A percentile compares a stretch with the other conserved stretches of the same genome.
These are phyloP conservation scores for Phrynocephalus vlangalii DNA, from an alignment of 2,797 vertebrate species.

Conservation along the genomic window DNA sequence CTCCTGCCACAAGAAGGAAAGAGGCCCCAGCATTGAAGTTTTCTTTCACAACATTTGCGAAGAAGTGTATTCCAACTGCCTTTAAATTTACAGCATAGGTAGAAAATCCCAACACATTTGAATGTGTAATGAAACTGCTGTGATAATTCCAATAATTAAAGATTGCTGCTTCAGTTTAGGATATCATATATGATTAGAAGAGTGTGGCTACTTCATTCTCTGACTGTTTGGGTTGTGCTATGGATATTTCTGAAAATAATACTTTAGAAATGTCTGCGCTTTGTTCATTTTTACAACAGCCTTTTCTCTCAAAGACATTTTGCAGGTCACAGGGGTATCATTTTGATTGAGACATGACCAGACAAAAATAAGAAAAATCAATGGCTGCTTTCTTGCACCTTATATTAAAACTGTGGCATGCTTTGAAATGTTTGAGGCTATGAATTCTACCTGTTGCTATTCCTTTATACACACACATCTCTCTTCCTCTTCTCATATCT, in stretches of 20 bases:
- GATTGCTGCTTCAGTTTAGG: background rate
- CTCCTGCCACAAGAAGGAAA: background rate
- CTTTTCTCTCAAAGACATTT: conserved; percentile 68
- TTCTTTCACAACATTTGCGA: background rate
- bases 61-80: background rate
- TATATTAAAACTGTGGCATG: conserved; percentile 67
- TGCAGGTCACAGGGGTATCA: conserved; percentile 60
- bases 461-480: conserved; percentile 40
- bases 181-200: background rate
- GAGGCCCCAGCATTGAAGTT: background rate
- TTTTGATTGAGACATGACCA: conserved; percentile 63
- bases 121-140: background rate
- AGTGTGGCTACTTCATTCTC: background rate
- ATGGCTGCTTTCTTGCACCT: conserved; percentile 60
- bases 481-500: conserved; percentile 35
- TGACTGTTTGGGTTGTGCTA: background rate
- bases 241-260: background rate
- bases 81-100: background rate
- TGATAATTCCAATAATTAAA: background rate
- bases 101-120: background rate
- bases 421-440: conserved; percentile 63
- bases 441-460: conserved; percentile 58
- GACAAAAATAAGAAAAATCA: conserved; percentile 68
- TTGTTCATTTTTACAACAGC: conserved; percentile 60
- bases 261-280: conserved; percentile 63